These are phyloP conservation scores for Malacoctenus gilli DNA, from an alignment of 2,797 vertebrate genomes.

Conservation along the genomic window DNA sequence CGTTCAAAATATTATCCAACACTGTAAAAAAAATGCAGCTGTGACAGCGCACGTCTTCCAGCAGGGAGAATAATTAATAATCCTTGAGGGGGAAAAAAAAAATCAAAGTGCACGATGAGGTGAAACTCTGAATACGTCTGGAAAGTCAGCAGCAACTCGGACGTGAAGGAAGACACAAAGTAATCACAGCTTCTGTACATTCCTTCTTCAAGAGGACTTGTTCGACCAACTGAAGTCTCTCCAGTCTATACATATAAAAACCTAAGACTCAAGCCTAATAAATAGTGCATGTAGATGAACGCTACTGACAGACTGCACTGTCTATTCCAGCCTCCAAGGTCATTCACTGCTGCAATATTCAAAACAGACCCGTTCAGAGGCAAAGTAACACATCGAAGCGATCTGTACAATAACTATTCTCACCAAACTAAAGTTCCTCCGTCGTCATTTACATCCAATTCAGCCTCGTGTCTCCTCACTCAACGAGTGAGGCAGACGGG, in stretches of 20 bases:
- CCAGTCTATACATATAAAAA: slow-evolving; percentile 14
- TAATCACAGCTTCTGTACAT: not conserved
- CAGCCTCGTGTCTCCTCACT: no score
- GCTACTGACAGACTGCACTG: not conserved
- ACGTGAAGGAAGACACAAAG: not conserved
- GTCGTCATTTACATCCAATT: slow-evolving; percentile 25
- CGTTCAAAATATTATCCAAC: no score
- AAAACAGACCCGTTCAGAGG: slow-evolving; percentile 10
- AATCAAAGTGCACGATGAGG: no score
- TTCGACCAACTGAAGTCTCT: slow-evolving; percentile 12
- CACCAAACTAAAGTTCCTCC: slow-evolving; percentile 3
- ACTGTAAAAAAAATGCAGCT: no score
- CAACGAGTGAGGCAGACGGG: not conserved
- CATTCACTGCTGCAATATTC: slow-evolving; percentile 13
- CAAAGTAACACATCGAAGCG: slow-evolving; percentile 10
- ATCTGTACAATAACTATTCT: slow-evolving; percentile 20
- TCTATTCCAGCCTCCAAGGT: slow-evolving; percentile 18
- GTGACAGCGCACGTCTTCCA: no score
- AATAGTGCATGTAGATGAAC: slow-evolving; percentile 20
- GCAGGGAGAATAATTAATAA: no score
- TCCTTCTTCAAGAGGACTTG: not conserved
- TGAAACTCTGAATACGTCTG: not conserved
- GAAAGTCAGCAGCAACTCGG: slow-evolving; percentile 19
- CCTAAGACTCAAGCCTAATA: slow-evolving; percentile 16
- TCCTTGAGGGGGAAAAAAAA: no score